Percentiles rank a stretch among this genome's conserved stretches.
These are phyloP conservation scores for Phrynosoma blainvillii DNA, from an alignment of 2,113 vertebrate genomes.

Conservation along the genomic window DNA sequence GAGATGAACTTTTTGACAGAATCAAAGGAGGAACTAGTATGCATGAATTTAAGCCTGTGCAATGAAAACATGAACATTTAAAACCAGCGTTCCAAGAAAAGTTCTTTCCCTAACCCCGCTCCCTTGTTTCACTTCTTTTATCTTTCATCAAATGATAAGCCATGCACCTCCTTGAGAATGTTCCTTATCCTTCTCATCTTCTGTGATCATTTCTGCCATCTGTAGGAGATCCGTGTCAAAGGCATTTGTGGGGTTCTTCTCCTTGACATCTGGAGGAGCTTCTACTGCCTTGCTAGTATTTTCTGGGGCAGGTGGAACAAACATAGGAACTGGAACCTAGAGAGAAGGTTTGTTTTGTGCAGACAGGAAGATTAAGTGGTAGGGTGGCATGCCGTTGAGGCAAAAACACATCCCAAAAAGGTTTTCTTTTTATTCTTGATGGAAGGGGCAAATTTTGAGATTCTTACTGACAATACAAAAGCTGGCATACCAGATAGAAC, in stretches of 20 bases:
- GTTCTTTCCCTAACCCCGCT: not conserved
- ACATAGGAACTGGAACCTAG: constrained; percentile 93
- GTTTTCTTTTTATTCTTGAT: not conserved
- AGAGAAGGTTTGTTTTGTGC: constrained; percentile 18
- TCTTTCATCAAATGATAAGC: constrained; percentile 30
- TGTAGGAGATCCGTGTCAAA: constrained; percentile 95
- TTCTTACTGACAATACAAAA: not conserved
- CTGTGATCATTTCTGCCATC: constrained; percentile 97
- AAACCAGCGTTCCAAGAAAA: not conserved
- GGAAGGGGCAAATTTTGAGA: not conserved
- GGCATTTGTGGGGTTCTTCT: constrained; percentile 88
- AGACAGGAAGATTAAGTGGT: not conserved
- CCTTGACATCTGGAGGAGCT: constrained; percentile 89
- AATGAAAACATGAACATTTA: too few species aligned
- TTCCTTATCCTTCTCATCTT: constrained; percentile 85
- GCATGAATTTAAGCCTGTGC: too few species aligned
- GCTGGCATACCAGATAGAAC: too few species aligned
- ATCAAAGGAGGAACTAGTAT: too few species aligned
- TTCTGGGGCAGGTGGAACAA: constrained; percentile 86
- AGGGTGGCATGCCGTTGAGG: not conserved
- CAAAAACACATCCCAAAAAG: not conserved
- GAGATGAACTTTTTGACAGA: constrained; percentile 17
- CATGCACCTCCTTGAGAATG: constrained; percentile 83
- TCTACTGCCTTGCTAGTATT: constrained; percentile 84
- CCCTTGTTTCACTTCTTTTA: too few species aligned